Evolutionary conservation across 2,888 invertebrate species (phyloP).

Genomic region (Zaprionus obscuricornis): DNA sequence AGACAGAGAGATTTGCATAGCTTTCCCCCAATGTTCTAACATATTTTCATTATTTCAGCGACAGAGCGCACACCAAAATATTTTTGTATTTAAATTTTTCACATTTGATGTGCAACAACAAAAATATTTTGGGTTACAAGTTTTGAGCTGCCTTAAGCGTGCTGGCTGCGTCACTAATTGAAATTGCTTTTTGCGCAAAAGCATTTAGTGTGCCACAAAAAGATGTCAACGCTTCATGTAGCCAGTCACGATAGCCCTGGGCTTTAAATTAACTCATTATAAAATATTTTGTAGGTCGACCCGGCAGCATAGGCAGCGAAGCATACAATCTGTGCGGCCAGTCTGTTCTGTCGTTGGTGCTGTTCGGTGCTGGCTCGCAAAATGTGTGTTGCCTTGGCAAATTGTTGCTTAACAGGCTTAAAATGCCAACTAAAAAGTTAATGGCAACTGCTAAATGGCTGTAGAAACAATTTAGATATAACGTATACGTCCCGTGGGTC

Average conservation of each 20-base stretch:
- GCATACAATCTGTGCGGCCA: not conserved
- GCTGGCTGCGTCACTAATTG: conserved; percentile 60
- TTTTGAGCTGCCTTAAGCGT: not conserved
- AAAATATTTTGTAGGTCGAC: conserved; percentile 59
- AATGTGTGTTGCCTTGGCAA: conserved; percentile 52
- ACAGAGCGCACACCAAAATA: too few species aligned
- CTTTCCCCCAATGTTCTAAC: too few species aligned
- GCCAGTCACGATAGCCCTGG: conserved; percentile 29
- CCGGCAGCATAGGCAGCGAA: conserved; percentile 22
- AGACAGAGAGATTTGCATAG: conserved; percentile 52
- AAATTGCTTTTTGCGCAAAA: conserved; percentile 73
- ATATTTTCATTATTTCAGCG: too few species aligned
- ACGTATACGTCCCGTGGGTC: conserved; percentile 22
- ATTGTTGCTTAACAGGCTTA: conserved; percentile 50
- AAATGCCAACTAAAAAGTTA: conserved; percentile 39
- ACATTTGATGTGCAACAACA: not conserved
- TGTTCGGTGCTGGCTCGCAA: conserved; percentile 26
- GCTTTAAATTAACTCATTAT: conserved; percentile 73
- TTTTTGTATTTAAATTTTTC: too few species aligned
- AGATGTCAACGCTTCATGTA: conserved; percentile 53
- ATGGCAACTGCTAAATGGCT: conserved; percentile 48
- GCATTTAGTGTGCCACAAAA: conserved; percentile 58
- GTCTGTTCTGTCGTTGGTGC: not conserved
- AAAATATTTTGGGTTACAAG: not conserved
- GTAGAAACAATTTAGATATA: conserved; percentile 57